Base-by-base conservation (phyloP, 2,888 invertebrate genomes). In the Patella ulyssiponensis region DNA sequence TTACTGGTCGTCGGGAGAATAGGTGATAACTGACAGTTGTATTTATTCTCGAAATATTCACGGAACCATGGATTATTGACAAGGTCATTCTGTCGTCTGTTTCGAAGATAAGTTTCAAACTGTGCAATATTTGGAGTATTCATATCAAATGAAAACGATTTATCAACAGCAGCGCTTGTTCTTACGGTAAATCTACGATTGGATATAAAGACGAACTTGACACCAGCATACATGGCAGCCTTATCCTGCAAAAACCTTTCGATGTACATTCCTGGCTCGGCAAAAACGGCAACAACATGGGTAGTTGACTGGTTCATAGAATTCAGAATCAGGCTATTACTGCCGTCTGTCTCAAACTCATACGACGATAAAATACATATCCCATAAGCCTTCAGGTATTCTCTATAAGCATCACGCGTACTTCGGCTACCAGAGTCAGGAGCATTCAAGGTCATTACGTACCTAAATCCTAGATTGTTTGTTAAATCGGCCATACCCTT, bases 311-410 rank as follows among this genome's bases (percentile, higher is more conserved):
- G 77, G 0, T 79, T 75, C n/a, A 90, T 83, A 20, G 86, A 85
- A 9, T 79, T 72, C 54, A 89, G 78, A 51, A 90, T 84, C 12
- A 84, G 82, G 3, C 83, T 79, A 23, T 81, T 80, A 53, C 80
- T 79, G 1, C 88, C 88, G 77, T 89, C 89, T 1, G 88, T 88
- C 9, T 77, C 84, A 80, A 90, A 87, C 73, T 90, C 89, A 75
- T 86, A 87, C 9, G 84, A 84, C 3, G 86, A 86, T 9, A 86
- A 83, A 71, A 89, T 84, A 75, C 89, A 89, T 27, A 88, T 87
- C 0, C 87, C 88, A 12, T 79, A 75, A 14, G 71, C 81, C 20
- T 85, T 77, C 17, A 83, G 82, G 74, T 83, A 80, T 71, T 84
- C 69, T 17, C 84, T 80, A 81, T 90, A 89, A 12, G 74, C 74